A percentile compares a stretch with the other conserved stretches of the same genome.
phyloP scores from a whole-genome alignment of 2,797 vertebrate genomes.

The Amphiprion clarkii region DNA sequence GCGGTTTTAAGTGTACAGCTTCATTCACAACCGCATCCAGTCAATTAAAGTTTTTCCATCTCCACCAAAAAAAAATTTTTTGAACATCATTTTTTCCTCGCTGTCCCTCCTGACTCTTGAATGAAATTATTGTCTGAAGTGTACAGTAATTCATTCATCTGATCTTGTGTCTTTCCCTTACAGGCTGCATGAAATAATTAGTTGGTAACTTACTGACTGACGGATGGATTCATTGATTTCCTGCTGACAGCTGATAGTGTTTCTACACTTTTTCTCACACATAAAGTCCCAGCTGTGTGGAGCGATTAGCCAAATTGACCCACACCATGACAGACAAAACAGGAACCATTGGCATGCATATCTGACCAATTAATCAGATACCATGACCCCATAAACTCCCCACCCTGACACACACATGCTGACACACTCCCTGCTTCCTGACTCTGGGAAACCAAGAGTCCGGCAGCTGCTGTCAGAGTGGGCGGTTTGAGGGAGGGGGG shows the following conservation, averaged over 20 bases:
- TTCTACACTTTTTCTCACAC: conserved; percentile 29
- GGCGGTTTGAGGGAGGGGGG: conserved; percentile 47
- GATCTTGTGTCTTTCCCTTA: neutral
- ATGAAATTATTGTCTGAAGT: neutral
- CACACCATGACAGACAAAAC: conserved; percentile 62
- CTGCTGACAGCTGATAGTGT: conserved; percentile 1
- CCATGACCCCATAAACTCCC: conserved; percentile 71
- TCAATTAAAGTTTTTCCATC: conserved; percentile 35
- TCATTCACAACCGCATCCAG: conserved; percentile 50
- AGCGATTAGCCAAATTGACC: conserved; percentile 43
- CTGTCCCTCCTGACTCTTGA: neutral
- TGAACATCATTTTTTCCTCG: conserved; percentile 17
- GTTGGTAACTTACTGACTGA: neutral
- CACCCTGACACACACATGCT: conserved; percentile 56
- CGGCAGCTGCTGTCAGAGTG: conserved; percentile 77
- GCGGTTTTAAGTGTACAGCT: conserved; percentile 42
- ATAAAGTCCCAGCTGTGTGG: conserved; percentile 49
- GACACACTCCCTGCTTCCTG: conserved; percentile 69
- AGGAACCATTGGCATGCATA: conserved; percentile 71
- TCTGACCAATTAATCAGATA: conserved; percentile 76
- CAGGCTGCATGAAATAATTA: neutral
- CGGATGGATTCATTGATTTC: neutral
- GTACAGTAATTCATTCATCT: neutral
- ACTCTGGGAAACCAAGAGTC: conserved; percentile 74
- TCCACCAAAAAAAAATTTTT: neutral